Evolutionary conservation across 2,888 invertebrate species (phyloP).

Genomic region (Xanthorhoe designata): DNA sequence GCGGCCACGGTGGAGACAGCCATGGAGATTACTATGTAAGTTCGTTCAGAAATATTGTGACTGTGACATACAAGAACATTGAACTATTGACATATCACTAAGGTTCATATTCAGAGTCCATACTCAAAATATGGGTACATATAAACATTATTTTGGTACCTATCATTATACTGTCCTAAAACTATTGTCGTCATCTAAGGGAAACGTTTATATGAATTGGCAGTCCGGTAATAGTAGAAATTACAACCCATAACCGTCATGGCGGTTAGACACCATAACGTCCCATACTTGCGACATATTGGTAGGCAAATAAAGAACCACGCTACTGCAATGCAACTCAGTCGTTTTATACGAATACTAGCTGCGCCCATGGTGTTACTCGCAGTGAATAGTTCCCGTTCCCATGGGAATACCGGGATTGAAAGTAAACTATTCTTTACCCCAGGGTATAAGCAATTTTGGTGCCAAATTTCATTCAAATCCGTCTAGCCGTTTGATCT

Average conservation of each 20-base stretch:
- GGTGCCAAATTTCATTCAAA: too few species aligned
- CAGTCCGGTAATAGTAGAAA: conserved; percentile 37
- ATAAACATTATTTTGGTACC: too few species aligned
- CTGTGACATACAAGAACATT: neutral
- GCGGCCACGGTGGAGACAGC: conserved; percentile 47
- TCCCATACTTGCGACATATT: conserved; percentile 51
- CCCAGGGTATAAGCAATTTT: too few species aligned
- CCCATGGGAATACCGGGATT: too few species aligned
- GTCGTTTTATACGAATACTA: neutral
- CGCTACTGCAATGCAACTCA: conserved; percentile 12
- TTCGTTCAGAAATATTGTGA: conserved; percentile 26
- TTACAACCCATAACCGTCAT: conserved; percentile 49
- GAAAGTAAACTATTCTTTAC: too few species aligned
- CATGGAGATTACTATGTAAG: conserved; percentile 77
- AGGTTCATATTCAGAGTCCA: too few species aligned
- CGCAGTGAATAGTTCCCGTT: too few species aligned
- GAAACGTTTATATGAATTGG: conserved; percentile 26
- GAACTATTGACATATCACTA: too few species aligned
- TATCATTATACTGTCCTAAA: too few species aligned
- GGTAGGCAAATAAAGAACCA: conserved; percentile 28
- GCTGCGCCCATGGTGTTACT: too few species aligned
- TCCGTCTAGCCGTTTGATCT: too few species aligned
- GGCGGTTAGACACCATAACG: conserved; percentile 53
- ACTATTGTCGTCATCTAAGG: neutral
- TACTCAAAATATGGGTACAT: too few species aligned